These are phyloP conservation scores for Speoplatyrhinus poulsoni DNA, from an alignment of 2,113 vertebrate genomes.

Conservation along the genomic window DNA sequence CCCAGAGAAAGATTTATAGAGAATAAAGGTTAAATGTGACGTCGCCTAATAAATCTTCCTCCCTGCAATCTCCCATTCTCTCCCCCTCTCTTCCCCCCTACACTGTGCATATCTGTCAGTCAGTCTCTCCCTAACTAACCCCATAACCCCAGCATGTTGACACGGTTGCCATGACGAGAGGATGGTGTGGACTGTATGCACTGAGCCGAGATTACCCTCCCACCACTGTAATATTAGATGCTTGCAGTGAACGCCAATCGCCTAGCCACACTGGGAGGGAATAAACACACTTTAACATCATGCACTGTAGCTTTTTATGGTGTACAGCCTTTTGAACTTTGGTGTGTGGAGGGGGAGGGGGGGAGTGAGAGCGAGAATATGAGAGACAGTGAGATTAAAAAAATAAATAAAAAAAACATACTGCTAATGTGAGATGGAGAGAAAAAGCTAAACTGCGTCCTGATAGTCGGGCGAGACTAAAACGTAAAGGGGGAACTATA, in stretches of 20 bases:
- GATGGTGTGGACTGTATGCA: neutral
- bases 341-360: too few relatives aligned
- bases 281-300: too few relatives aligned
- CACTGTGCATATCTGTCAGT: neutral
- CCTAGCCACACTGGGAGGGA: too few relatives aligned
- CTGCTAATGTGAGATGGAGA: neutral
- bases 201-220: neutral
- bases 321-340: too few relatives aligned
- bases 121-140: neutral
- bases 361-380: too few relatives aligned
- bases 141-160: neutral
- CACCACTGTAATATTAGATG: too few relatives aligned
- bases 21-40: too few relatives aligned
- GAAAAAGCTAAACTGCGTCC: slow-evolving; percentile 6
- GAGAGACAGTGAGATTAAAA: slow-evolving; percentile 6
- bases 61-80: too few relatives aligned
- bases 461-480: slow-evolving; percentile 2
- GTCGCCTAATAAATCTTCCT: too few relatives aligned
- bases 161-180: neutral
- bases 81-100: neutral
- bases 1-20: too few relatives aligned
- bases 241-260: too few relatives aligned
- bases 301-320: too few relatives aligned
- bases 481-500: slow-evolving; percentile 17
- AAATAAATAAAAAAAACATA: neutral